phyloP scores from a whole-genome alignment of 92 coral and sea anemone species.

The Bergia puertoricense region DNA sequence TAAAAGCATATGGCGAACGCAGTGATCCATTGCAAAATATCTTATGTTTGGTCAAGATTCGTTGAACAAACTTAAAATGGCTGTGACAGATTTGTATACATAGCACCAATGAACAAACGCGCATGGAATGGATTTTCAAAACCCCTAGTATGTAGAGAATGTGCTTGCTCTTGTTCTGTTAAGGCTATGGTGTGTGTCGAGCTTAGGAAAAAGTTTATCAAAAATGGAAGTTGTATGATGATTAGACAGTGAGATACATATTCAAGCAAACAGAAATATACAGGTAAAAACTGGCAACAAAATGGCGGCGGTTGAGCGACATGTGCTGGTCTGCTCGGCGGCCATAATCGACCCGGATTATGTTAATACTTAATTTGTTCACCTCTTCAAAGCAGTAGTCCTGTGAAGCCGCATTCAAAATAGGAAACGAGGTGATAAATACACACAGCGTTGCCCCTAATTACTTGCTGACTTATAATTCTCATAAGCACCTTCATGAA shows the following conservation, averaged over 20 bases:
- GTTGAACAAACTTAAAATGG: background rate
- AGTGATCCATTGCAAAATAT: background rate
- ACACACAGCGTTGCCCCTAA: background rate
- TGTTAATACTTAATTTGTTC: background rate
- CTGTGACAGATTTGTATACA: constrained; percentile 17
- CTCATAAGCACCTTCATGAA: background rate
- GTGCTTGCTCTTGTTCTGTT: background rate
- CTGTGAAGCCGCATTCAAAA: constrained; percentile 5
- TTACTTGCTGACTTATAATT: background rate
- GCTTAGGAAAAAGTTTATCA: too few species aligned
- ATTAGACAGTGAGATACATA: background rate
- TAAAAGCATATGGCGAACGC: background rate
- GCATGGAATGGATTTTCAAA: background rate
- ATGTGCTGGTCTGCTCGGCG: background rate
- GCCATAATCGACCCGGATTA: background rate
- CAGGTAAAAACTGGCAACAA: background rate
- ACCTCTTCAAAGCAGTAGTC: background rate
- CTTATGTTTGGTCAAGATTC: background rate
- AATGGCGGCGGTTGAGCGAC: background rate
- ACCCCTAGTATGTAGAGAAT: background rate
- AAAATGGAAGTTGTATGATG: background rate
- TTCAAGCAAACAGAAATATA: background rate
- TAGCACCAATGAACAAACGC: too few species aligned
- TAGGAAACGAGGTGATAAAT: background rate
- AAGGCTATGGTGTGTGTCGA: background rate